Evolutionary conservation across 2,797 vertebrate genomes (phyloP).

Genomic region (Clarias pachynema): DNA sequence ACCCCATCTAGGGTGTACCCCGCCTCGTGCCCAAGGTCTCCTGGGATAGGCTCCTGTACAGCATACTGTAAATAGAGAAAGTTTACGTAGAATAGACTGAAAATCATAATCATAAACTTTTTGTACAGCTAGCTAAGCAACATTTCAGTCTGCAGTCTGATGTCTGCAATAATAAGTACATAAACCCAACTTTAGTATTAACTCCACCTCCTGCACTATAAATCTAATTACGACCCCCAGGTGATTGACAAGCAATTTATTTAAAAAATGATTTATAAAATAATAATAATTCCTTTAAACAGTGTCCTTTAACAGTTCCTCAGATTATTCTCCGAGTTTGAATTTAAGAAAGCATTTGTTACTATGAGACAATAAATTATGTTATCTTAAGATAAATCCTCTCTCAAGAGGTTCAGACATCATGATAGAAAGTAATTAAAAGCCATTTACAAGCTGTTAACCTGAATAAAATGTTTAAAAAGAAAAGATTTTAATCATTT

Average conservation of each 20-base stretch:
- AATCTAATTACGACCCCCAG: neutral
- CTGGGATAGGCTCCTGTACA: no score
- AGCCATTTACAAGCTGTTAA: neutral
- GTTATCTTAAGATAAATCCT: neutral
- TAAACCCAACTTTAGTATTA: neutral
- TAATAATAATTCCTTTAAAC: no score
- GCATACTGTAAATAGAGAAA: no score
- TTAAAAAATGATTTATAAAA: no score
- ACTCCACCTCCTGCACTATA: neutral
- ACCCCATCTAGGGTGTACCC: no score
- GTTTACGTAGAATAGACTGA: neutral
- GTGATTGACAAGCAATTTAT: neutral
- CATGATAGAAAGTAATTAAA: neutral
- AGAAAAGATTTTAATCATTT: neutral
- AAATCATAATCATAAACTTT: neutral
- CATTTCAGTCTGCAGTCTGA: neutral
- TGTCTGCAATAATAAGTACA: neutral
- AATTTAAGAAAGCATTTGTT: neutral
- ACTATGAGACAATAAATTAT: neutral
- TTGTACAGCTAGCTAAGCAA: neutral
- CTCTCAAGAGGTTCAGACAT: neutral
- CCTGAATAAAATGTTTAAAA: neutral
- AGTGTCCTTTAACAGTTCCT: neutral
- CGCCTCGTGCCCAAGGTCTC: no score
- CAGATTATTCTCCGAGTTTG: neutral